These are phyloP conservation scores for Serripes groenlandicus DNA, from an alignment of 2,888 invertebrate species.

Conservation along the genomic window DNA sequence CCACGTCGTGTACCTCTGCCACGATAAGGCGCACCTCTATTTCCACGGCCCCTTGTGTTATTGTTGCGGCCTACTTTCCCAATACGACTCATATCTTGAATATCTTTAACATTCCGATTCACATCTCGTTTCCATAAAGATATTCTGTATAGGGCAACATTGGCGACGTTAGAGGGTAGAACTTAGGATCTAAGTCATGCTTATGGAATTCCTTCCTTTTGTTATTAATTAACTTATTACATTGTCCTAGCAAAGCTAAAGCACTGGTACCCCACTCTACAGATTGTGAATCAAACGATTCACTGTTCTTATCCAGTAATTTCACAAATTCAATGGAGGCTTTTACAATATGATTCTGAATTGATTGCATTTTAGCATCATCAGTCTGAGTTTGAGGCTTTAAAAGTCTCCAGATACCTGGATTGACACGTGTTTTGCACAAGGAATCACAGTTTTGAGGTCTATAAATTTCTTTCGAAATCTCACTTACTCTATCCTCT, in stretches of 20 bases:
- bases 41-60: no score
- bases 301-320: conserved; percentile 22
- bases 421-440: conserved; percentile 38
- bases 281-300: neutral
- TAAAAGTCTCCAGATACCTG: conserved; percentile 35
- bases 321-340: conserved; percentile 19
- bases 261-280: conserved; percentile 35
- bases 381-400: conserved; percentile 30
- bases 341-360: conserved; percentile 35
- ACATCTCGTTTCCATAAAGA: conserved; percentile 43
- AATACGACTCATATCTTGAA: conserved; percentile 32
- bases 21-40: no score
- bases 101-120: conserved; percentile 45
- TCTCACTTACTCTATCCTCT: conserved; percentile 11
- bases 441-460: conserved; percentile 42
- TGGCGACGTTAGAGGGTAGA: conserved; percentile 21
- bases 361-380: conserved; percentile 29
- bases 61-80: neutral
- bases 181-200: conserved; percentile 26
- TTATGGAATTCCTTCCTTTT: conserved; percentile 20
- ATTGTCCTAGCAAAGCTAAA: conserved; percentile 45
- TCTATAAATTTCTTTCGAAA: conserved; percentile 31
- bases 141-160: conserved; percentile 31
- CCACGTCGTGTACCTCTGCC: no score
- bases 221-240: conserved; percentile 8